Conservation (phyloP, 2,888 invertebrate species). For the Lithophane semibrunnea region DNA sequence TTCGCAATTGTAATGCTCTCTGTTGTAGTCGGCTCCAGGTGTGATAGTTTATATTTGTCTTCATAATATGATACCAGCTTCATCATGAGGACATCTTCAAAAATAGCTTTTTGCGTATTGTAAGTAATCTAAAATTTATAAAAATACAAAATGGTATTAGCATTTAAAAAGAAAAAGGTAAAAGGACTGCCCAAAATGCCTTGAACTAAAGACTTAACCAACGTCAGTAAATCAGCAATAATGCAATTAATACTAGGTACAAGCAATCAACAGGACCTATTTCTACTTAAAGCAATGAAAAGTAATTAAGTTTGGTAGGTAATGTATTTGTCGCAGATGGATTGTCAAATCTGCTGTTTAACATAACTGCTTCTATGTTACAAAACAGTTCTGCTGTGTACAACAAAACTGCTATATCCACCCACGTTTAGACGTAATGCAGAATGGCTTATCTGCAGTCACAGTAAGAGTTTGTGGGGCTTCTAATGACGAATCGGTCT, state of each 20-base stretch:
- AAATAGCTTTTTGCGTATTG: slow-evolving; percentile 68
- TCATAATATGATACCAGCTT: slow-evolving; percentile 83
- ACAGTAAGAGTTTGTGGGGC: too few species aligned
- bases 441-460: too few species aligned
- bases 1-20: slow-evolving; percentile 48
- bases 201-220: not conserved
- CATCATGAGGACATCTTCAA: slow-evolving; percentile 80
- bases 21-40: slow-evolving; percentile 56
- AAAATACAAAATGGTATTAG: not conserved
- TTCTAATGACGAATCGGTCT: too few species aligned
- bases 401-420: too few species aligned
- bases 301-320: not conserved
- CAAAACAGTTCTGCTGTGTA: too few species aligned
- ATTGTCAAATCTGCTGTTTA: too few species aligned
- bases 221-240: not conserved
- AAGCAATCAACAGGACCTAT: not conserved
- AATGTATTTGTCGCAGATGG: too few species aligned
- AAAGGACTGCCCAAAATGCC: not conserved
- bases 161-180: not conserved
- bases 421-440: too few species aligned
- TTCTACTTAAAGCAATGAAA: not conserved
- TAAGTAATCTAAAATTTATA: slow-evolving; percentile 61
- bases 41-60: slow-evolving; percentile 77
- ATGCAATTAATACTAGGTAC: too few species aligned
- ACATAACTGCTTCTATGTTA: too few species aligned